Conservation (phyloP, 2,888 invertebrate genomes). For the Diloba caeruleocephala region DNA sequence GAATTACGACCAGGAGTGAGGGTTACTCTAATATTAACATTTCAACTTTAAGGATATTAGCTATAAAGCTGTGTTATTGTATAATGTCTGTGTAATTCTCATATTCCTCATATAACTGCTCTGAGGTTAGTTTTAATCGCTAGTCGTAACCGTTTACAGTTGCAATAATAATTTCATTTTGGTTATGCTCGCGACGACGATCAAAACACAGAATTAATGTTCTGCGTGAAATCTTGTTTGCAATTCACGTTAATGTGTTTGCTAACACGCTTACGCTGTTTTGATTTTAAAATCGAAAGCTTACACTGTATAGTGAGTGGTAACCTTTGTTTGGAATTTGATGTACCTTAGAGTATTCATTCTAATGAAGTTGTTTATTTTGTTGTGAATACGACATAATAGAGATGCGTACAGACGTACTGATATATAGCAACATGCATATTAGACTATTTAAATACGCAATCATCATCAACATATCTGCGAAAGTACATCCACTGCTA, state of each 20-base stretch:
- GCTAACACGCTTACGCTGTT: conserved; percentile 60
- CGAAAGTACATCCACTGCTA: too few species aligned
- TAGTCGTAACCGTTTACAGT: conserved; percentile 83
- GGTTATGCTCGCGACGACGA: conserved; percentile 70
- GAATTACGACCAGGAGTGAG: conserved; percentile 68
- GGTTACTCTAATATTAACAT: conserved; percentile 70
- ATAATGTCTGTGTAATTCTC: conserved; percentile 40
- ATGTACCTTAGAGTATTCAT: too few species aligned
- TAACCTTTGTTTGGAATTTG: conserved; percentile 8
- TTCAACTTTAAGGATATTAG: conserved; percentile 66
- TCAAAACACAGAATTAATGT: conserved; percentile 79
- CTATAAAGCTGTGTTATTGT: conserved; percentile 63
- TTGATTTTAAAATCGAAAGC: conserved; percentile 65
- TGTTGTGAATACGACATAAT: too few species aligned
- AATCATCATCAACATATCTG: too few species aligned
- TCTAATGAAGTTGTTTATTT: too few species aligned
- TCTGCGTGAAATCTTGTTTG: conserved; percentile 65
- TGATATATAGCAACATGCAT: too few species aligned
- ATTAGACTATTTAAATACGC: too few species aligned
- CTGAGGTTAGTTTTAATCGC: conserved; percentile 83
- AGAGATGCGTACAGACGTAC: too few species aligned
- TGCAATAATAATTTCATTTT: conserved; percentile 85
- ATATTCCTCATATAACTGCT: conserved; percentile 57
- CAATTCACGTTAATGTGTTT: conserved; percentile 67
- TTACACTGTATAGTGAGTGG: conserved; percentile 20